Conservation (phyloP, 2,797 vertebrate genomes). For the Tapera naevia region DNA sequence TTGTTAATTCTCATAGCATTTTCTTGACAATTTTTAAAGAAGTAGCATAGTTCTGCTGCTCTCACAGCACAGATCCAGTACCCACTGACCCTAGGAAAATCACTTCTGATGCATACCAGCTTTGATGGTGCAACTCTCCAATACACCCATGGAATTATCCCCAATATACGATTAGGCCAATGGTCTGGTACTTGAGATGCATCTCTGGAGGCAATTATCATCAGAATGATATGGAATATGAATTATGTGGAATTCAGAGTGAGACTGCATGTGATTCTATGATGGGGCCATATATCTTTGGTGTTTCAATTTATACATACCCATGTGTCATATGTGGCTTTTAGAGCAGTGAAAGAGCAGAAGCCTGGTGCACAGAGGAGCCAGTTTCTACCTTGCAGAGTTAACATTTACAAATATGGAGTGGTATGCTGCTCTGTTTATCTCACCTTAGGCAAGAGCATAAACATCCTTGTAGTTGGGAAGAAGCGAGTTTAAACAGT, state of each 20-base stretch:
- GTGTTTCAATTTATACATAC: conserved; percentile 10
- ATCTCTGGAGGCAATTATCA: conserved; percentile 14
- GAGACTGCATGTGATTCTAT: neutral
- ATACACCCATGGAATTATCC: neutral
- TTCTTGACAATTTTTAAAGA: neutral
- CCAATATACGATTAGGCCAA: neutral
- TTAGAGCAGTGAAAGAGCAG: neutral
- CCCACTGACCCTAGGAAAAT: neutral
- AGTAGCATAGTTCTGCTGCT: neutral
- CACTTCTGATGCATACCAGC: neutral
- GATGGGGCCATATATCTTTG: neutral
- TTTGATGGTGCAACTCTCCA: neutral
- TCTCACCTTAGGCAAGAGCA: conserved; percentile 68
- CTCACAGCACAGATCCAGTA: neutral
- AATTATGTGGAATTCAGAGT: neutral
- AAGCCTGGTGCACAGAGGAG: neutral
- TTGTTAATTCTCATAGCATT: neutral
- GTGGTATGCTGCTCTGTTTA: conserved; percentile 84
- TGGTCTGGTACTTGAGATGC: neutral
- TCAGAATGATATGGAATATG: neutral
- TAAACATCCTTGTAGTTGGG: conserved; percentile 74
- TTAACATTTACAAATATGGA: conserved; percentile 87
- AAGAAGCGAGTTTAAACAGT: conserved; percentile 13
- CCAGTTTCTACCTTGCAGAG: conserved; percentile 14
- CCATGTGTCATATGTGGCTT: neutral